These are phyloP conservation scores for Actinernus sp. DNA, from an alignment of 92 coral and sea anemone species.

Conservation along the genomic window DNA sequence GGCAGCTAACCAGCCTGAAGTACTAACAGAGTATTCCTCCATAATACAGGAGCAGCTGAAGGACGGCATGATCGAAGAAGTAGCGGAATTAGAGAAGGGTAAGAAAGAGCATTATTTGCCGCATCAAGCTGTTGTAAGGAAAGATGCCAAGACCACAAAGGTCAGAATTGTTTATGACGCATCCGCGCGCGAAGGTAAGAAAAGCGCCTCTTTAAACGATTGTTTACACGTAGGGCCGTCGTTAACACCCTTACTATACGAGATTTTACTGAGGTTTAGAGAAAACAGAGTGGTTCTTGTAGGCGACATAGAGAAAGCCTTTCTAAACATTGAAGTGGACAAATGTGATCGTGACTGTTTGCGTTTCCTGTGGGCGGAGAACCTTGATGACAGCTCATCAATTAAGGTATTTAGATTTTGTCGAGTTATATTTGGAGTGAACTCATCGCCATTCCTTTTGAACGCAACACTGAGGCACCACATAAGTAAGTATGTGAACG, in stretches of 20 bases:
- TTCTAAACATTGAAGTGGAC: constrained; percentile 52
- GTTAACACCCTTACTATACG: constrained; percentile 30
- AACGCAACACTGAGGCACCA: constrained; percentile 73
- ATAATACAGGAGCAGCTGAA: constrained; percentile 18
- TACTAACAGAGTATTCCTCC: background rate
- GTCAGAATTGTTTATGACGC: constrained; percentile 52
- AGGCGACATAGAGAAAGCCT: constrained; percentile 48
- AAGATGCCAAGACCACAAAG: constrained; percentile 38
- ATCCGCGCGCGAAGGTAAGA: constrained; percentile 10
- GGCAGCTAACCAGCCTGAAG: constrained; percentile 8
- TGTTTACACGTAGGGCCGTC: constrained; percentile 44
- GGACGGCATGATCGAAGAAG: constrained; percentile 23
- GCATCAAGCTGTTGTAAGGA: constrained; percentile 40
- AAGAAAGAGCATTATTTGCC: constrained; percentile 47
- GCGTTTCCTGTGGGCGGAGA: constrained; percentile 53
- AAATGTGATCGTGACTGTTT: constrained; percentile 40
- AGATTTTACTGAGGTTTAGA: constrained; percentile 49
- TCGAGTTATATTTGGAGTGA: constrained; percentile 64
- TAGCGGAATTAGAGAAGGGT: constrained; percentile 24
- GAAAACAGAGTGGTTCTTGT: constrained; percentile 47
- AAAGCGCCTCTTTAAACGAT: constrained; percentile 41
- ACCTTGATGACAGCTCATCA: too few species aligned
- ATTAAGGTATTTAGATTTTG: constrained; percentile 40
- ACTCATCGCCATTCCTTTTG: constrained; percentile 61
- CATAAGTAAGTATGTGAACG: constrained; percentile 22